phyloP scores from a whole-genome alignment of 1,140 invertebrate genomes.

The Pseudoatta argentina region DNA sequence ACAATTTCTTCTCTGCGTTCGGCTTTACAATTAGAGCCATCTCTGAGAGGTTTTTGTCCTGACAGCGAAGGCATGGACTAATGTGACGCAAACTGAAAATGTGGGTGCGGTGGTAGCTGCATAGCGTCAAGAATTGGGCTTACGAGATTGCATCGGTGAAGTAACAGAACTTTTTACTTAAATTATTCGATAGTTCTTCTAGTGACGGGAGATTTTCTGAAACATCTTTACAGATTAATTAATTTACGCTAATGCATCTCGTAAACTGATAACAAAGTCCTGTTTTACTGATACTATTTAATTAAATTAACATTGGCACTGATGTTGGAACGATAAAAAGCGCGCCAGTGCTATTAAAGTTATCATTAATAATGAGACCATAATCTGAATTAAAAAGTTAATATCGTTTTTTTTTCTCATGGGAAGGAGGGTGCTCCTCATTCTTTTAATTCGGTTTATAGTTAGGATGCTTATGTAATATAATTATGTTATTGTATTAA shows the following conservation, averaged over 20 bases:
- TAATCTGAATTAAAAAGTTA: slow-evolving; percentile 23
- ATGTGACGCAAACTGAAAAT: slow-evolving; percentile 53
- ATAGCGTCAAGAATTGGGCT: background rate
- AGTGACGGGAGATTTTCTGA: slow-evolving; percentile 7
- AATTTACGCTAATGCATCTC: slow-evolving; percentile 31
- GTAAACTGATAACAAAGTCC: background rate
- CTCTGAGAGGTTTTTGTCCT: slow-evolving; percentile 32
- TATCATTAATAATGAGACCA: background rate
- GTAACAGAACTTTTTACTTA: background rate
- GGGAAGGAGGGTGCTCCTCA: background rate
- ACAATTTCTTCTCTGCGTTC: slow-evolving; percentile 27
- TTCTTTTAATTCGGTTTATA: background rate
- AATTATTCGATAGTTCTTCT: background rate
- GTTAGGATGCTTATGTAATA: background rate
- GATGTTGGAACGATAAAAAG: slow-evolving; percentile 14
- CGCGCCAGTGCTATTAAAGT: background rate
- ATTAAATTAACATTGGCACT: slow-evolving; percentile 26
- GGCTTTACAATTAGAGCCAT: slow-evolving; percentile 47
- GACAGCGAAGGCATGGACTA: slow-evolving; percentile 24
- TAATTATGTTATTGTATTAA: background rate
- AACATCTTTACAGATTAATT: slow-evolving; percentile 12
- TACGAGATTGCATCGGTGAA: background rate
- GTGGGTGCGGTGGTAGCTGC: background rate
- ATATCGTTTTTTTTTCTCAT: background rate
- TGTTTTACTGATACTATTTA: background rate